phyloP scores from a whole-genome alignment of 2,797 vertebrate species.

The Nyctibius grandis region DNA sequence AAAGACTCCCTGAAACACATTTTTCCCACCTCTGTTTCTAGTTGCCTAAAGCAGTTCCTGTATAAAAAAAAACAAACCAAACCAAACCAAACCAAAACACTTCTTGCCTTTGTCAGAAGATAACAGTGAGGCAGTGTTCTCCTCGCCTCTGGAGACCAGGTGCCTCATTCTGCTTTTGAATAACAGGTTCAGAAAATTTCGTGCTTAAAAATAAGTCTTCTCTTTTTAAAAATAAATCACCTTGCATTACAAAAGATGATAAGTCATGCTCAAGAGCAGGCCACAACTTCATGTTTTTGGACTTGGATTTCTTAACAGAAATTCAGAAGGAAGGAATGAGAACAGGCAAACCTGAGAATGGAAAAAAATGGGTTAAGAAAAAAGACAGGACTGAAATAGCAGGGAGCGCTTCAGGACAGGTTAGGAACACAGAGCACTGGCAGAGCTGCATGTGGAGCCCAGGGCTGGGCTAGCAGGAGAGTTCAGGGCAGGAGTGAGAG shows the following conservation, averaged over 20 bases:
- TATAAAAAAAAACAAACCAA: neutral
- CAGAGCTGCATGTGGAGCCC: neutral
- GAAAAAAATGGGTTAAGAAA: neutral
- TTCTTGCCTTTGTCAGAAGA: neutral
- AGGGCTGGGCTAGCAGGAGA: neutral
- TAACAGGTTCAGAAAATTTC: neutral
- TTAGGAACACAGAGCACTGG: neutral
- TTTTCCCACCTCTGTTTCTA: neutral
- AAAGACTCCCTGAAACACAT: neutral
- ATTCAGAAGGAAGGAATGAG: neutral
- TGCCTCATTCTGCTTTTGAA: neutral
- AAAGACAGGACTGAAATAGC: neutral
- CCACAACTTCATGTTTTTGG: neutral
- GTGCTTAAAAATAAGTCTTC: neutral
- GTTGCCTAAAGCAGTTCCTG: neutral
- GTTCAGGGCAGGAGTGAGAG: neutral
- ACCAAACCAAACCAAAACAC: rapidly evolving
- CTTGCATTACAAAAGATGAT: neutral
- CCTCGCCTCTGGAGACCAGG: neutral
- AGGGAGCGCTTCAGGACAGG: neutral
- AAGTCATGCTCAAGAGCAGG: neutral
- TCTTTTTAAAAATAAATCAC: neutral
- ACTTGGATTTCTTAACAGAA: neutral
- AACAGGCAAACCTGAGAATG: neutral
- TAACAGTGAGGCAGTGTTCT: neutral